These are phyloP conservation scores for Cassiopea andromeda DNA, from an alignment of 30 jellyfish, hydroid and myxozoan genomes.

Conservation along the genomic window DNA sequence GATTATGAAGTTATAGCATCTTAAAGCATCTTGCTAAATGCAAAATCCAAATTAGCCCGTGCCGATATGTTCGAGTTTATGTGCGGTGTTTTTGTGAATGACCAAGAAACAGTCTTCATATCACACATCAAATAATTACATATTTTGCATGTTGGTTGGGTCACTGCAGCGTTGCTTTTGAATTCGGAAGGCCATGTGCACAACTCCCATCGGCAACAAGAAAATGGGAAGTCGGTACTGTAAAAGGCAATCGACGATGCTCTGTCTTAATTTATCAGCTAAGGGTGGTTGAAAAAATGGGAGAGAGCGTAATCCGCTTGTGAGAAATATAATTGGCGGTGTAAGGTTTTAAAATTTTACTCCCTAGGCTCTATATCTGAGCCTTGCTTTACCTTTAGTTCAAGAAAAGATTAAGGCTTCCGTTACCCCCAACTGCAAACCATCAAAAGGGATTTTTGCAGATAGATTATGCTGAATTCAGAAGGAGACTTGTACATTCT, in stretches of 20 bases:
- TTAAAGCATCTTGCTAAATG: conserved; percentile 13
- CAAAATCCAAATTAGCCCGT: conserved; percentile 32
- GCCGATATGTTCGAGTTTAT: conserved; percentile 37
- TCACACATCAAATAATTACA: conserved; percentile 1
- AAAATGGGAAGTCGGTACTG: conserved; percentile 1
- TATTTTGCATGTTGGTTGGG: conserved; percentile 26
- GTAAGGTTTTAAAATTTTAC: background rate
- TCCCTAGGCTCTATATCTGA: conserved; percentile 2
- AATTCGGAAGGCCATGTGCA: conserved; percentile 38
- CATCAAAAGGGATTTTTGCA: background rate
- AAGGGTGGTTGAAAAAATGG: conserved; percentile 9
- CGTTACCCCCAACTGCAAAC: background rate
- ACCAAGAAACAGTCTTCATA: conserved; percentile 40
- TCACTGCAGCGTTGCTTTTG: conserved; percentile 26
- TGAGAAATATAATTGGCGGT: conserved; percentile 66
- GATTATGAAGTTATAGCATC: conserved; percentile 22
- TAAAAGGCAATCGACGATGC: background rate
- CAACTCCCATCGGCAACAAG: conserved; percentile 8
- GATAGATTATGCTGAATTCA: background rate
- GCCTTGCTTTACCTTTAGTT: background rate
- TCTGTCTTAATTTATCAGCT: background rate
- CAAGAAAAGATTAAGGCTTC: background rate
- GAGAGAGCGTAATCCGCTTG: conserved; percentile 45
- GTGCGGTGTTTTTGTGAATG: conserved; percentile 53
- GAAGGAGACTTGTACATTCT: too few species aligned